These are phyloP conservation scores for Philonicus albiceps DNA, from an alignment of 2,888 invertebrate species.

Conservation along the genomic window DNA sequence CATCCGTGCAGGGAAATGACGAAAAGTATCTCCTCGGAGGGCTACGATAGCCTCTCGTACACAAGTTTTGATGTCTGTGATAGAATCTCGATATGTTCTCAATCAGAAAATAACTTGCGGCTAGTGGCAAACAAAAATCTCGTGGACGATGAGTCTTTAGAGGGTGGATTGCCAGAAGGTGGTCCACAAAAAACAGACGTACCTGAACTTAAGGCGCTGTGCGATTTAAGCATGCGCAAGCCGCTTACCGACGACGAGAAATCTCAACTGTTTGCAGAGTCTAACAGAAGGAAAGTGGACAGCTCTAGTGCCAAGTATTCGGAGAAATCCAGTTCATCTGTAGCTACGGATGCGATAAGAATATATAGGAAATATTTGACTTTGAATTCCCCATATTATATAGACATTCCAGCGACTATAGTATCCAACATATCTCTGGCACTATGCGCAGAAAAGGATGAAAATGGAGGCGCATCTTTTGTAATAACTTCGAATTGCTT, in stretches of 20 bases:
- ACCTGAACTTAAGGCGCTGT: slow-evolving; percentile 60
- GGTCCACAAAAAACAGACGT: slow-evolving; percentile 49
- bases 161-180: neutral
- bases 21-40: slow-evolving; percentile 38
- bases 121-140: neutral
- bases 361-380: slow-evolving; percentile 63
- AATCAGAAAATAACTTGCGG: slow-evolving; percentile 46
- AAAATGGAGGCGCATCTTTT: slow-evolving; percentile 6
- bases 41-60: slow-evolving; percentile 44
- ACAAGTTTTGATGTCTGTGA: slow-evolving; percentile 47
- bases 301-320: neutral
- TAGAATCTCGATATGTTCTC: slow-evolving; percentile 46
- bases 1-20: neutral
- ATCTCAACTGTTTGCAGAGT: slow-evolving; percentile 61
- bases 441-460: slow-evolving; percentile 53
- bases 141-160: neutral
- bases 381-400: slow-evolving; percentile 56
- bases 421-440: slow-evolving; percentile 59
- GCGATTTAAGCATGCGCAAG: slow-evolving; percentile 61
- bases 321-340: slow-evolving; percentile 27
- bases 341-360: slow-evolving; percentile 59
- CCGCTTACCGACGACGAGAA: slow-evolving; percentile 63
- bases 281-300: slow-evolving; percentile 54
- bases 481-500: slow-evolving; percentile 70
- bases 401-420: slow-evolving; percentile 58